Evolutionary conservation across 1,140 invertebrate genomes (phyloP), one percentile per base, ranked within the genome.

Genomic region (Latrodectus geometricus): DNA sequence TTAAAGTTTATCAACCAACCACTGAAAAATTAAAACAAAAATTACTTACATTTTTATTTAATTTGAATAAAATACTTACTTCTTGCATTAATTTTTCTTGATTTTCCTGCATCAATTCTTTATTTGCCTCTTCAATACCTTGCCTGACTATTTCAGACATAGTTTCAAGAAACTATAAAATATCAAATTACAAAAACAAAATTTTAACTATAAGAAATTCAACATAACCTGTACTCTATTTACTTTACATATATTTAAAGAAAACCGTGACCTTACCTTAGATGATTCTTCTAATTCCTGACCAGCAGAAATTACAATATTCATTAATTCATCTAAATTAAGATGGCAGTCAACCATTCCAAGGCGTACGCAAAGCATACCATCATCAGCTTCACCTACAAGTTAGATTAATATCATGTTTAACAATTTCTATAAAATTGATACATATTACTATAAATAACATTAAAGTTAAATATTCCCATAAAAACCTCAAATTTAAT

Each of bases 261-360:
- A 49, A 50, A 35, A 14, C 2, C 1, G 12, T 48, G 12, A 14
- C 8, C 86, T 87, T 88, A 92, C 92, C 89, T 91, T 92, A 0
- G 96, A 97, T 87, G 96, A 97, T 88, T 98, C 96, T 91, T 99
- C 97, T 11, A 99, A 95, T 89, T 97, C 96, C 90, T 95, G 95
- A 9, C 97, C 97, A 8, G 95, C 95, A 72, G 94, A 93, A 49
- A 96, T 92, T 0, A 99, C 97, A 35, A 99, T 91, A 75, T 95
- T 94, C 8, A 99, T 91, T 52, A 99, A 91, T 90, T 99, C 97
- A 50, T 96, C 95, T 0, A 99, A 94, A 90, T 98, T 97, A 23
- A 97, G 98, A 85, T 98, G 97, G 68, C 95, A 95, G 5, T 97
- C 98, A 15, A 99, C 96, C 96, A 99, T 98, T 68, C 98, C 98